These are phyloP conservation scores for Toxotes lorentzi DNA, from an alignment of 2,797 vertebrate species.

Conservation along the genomic window DNA sequence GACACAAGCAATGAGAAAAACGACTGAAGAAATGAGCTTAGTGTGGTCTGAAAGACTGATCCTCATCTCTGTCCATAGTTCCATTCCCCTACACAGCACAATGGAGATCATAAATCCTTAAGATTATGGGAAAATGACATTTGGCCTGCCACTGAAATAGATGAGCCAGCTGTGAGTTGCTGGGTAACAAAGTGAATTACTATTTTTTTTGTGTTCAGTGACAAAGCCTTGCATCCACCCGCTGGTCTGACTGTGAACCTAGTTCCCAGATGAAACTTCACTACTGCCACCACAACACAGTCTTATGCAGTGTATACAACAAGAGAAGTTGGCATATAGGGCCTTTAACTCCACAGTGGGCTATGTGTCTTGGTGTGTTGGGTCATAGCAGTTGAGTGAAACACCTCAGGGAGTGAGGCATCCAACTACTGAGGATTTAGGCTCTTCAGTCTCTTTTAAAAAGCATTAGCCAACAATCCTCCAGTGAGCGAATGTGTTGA, in stretches of 20 bases:
- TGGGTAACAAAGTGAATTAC: conserved; percentile 42
- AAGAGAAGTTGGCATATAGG: not conserved
- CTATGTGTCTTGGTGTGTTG: not conserved
- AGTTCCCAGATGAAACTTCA: conserved; percentile 18
- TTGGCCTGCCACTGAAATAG: conserved; percentile 36
- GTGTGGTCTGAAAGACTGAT: conserved; percentile 13
- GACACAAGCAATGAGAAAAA: conserved; percentile 8
- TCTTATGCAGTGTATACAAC: not conserved
- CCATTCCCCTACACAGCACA: conserved; percentile 17
- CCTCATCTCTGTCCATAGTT: conserved; percentile 16
- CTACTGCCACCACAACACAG: not conserved
- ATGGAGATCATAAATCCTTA: conserved; percentile 46
- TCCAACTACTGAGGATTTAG: conserved; percentile 17
- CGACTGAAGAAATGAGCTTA: conserved; percentile 8
- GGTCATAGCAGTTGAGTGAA: not conserved
- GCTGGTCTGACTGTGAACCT: conserved; percentile 17
- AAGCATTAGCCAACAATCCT: conserved; percentile 23
- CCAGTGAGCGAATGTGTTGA: conserved; percentile 5
- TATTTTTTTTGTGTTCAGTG: conserved; percentile 15
- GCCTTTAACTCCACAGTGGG: not conserved
- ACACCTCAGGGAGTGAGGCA: conserved; percentile 1
- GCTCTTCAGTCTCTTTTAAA: conserved; percentile 30
- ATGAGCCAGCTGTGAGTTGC: conserved; percentile 50
- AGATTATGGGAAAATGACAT: conserved; percentile 42
- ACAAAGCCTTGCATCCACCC: conserved; percentile 13